Percentiles rank a stretch among this genome's conserved stretches.
Evolutionary conservation across 2,797 vertebrate species (phyloP).

Genomic region (Gymnopithys bicolor): DNA sequence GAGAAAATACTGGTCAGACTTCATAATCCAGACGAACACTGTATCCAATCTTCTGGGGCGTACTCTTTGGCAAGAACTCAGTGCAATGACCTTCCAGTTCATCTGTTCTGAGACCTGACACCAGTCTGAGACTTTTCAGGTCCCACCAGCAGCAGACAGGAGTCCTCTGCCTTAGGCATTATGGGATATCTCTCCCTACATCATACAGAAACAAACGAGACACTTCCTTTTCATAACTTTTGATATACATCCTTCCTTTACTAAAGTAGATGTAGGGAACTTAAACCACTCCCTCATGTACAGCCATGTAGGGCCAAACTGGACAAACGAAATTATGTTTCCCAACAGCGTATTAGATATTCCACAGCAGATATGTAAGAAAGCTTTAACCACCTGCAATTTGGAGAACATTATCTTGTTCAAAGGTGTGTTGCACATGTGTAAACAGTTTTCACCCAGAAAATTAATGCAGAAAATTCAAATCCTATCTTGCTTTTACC

Average conservation of each 20-base stretch:
- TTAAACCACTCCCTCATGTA: fast-evolving
- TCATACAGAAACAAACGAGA: background rate
- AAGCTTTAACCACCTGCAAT: background rate
- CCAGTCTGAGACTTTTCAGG: background rate
- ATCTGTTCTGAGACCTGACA: background rate
- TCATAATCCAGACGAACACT: background rate
- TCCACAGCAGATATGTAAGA: background rate
- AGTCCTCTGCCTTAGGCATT: background rate
- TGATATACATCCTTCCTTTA: background rate
- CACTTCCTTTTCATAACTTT: background rate
- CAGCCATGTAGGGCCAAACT: background rate
- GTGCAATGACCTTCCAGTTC: background rate
- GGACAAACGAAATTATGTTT: background rate
- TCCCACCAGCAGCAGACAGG: fast-evolving
- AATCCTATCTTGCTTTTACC: background rate
- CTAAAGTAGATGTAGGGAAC: background rate
- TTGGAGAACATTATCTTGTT: background rate
- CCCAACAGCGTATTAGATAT: background rate
- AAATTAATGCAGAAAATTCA: background rate
- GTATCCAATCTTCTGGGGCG: background rate
- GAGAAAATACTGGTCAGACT: background rate
- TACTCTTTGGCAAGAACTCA: background rate
- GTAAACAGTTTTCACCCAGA: background rate
- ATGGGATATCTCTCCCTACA: background rate
- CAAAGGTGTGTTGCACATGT: background rate